Percentiles rank a stretch among this genome's conserved stretches.
Evolutionary conservation across 1,140 invertebrate genomes (phyloP).

Genomic region (Camponotus floridanus): DNA sequence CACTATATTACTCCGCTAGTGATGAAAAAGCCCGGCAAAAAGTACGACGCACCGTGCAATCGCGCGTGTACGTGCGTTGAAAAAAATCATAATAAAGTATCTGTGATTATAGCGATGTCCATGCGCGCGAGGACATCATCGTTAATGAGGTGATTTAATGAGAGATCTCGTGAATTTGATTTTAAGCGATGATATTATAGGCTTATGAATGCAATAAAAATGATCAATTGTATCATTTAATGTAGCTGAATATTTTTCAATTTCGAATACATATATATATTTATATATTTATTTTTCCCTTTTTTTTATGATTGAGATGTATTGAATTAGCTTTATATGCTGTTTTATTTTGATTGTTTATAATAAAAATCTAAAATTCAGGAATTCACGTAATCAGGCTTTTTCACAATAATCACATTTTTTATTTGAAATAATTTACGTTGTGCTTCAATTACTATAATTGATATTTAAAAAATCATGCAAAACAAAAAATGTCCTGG

Average conservation of each 20-base stretch:
- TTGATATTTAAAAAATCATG: background rate
- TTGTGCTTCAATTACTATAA: constrained; percentile 13
- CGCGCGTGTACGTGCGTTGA: background rate
- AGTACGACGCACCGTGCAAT: constrained; percentile 61
- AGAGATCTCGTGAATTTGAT: background rate
- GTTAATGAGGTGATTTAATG: constrained; percentile 47
- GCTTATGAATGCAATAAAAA: background rate
- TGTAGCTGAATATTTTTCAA: background rate
- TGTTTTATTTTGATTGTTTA: background rate
- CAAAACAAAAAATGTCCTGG: background rate
- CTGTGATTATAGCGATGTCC: constrained; percentile 16
- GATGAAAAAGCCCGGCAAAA: constrained; percentile 10
- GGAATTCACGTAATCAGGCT: too few species aligned
- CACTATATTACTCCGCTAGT: constrained; percentile 3
- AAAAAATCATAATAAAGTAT: constrained; percentile 56
- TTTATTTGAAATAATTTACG: background rate
- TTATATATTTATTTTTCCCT: background rate
- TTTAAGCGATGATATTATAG: constrained; percentile 3
- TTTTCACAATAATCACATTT: background rate
- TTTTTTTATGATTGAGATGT: background rate
- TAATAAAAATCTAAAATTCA: too few species aligned
- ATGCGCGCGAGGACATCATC: background rate
- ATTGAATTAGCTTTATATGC: background rate
- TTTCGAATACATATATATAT: constrained; percentile 6
- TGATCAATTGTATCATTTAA: background rate